phyloP scores from a whole-genome alignment of 2,888 invertebrate genomes.

The Crepidodera aurea region DNA sequence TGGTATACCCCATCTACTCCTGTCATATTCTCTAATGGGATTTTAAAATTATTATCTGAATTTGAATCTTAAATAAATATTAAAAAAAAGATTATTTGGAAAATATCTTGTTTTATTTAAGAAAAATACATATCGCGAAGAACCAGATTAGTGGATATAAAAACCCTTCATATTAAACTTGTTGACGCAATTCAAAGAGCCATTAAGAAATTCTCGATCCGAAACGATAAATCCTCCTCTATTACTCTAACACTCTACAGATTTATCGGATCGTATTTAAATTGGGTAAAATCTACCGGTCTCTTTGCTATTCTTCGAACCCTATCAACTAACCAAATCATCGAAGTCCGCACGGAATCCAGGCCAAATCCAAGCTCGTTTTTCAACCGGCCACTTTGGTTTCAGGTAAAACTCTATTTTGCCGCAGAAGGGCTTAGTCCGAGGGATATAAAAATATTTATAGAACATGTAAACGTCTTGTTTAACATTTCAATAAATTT shows the following conservation, averaged over 20 bases:
- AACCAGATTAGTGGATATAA: too few relatives aligned
- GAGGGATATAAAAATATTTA: neutral
- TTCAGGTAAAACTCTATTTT: conserved; percentile 14
- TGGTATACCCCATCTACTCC: too few relatives aligned
- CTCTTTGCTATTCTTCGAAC: conserved; percentile 14
- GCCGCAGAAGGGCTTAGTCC: neutral
- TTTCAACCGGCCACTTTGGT: neutral
- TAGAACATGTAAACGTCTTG: too few relatives aligned
- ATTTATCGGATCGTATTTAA: conserved; percentile 21
- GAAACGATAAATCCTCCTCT: conserved; percentile 1
- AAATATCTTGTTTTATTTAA: too few relatives aligned
- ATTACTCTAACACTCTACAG: conserved; percentile 13
- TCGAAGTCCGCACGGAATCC: conserved; percentile 1
- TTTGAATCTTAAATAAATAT: too few relatives aligned
- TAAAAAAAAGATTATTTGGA: too few relatives aligned
- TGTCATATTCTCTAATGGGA: too few relatives aligned
- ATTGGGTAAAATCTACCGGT: conserved; percentile 9
- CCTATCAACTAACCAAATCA: conserved; percentile 22
- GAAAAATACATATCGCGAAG: too few relatives aligned
- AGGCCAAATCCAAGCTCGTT: conserved; percentile 9
- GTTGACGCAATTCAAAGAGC: neutral
- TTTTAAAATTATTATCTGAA: too few relatives aligned
- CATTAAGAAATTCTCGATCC: neutral
- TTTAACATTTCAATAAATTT: too few relatives aligned
- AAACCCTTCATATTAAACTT: neutral